Base-by-base conservation (phyloP, 2,797 vertebrate genomes). In the Argentina silus region DNA sequence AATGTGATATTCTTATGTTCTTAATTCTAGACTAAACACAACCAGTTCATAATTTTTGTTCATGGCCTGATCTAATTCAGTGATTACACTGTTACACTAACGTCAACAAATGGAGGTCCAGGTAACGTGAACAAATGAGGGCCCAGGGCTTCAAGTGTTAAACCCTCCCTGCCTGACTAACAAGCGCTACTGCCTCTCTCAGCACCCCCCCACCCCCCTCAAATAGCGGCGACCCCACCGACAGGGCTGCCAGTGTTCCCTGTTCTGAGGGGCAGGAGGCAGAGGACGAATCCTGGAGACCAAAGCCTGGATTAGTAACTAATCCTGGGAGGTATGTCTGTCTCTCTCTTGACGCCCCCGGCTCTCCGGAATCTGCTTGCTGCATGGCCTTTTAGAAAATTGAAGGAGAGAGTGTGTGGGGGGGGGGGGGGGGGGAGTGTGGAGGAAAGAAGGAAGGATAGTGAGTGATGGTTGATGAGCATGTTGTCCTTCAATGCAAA, bases 261-360 rank as follows among this genome's bases (percentile, higher is more conserved):
- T 85, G 81, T 82, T 90, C 81, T 87, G 81, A 89, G 86, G 86
- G 86, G 87, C 85, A 76, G 80, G 76, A 89, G 86, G 79, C 82
- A 79, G 77, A 88, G 84, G 81, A 79, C 86, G 80, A 70, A 84
- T 74, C 65, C 79, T 86, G 69, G 77, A 73, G 74, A 78, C 84
- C 85, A 87, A 87, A 86, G 84, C 84, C 78, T 79, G 89, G 89
- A 91, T 92, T 90, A 90, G 78, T 89, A 81, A 82, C 85, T 90
- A 90, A 91, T 90, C 87, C 89, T 85, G 70, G n/a, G 77, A 88
- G 85, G 88, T 86, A 89, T 90, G 90, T 88, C 79, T 90, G 90
- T 88, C 79, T 83, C 73, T 76, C 71, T 73, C 81, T 67, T 7
- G 43, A 7, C 62, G 4, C 62, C 43, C 62, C 43, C 43, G 17